Evolutionary conservation across 2,888 invertebrate species (phyloP).

Genomic region (Scaptomyza polygonia): DNA sequence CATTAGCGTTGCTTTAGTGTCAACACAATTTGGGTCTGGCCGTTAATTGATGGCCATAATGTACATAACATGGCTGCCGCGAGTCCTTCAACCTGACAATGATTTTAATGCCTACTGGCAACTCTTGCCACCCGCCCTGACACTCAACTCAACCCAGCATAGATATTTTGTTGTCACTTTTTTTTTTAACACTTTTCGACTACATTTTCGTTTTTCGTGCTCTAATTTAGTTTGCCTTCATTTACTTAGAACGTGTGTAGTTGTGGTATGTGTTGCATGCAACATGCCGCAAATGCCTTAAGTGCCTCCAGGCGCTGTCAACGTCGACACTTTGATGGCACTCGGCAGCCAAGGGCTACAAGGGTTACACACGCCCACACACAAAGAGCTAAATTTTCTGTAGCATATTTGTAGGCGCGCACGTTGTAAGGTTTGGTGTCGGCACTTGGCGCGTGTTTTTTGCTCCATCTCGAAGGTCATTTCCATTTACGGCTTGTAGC

Average conservation of each 20-base stretch:
- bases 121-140: conserved; percentile 9
- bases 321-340: conserved; percentile 66
- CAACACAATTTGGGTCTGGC: conserved; percentile 62
- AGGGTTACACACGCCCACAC: conserved; percentile 30
- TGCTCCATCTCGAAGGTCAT: conserved; percentile 63
- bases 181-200: conserved; percentile 65
- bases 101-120: conserved; percentile 68
- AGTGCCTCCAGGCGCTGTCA: conserved; percentile 62
- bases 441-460: conserved; percentile 60
- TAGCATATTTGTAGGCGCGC: conserved; percentile 55
- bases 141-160: conserved; percentile 3
- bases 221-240: conserved; percentile 50
- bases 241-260: conserved; percentile 54
- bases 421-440: conserved; percentile 65
- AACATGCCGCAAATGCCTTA: conserved; percentile 71
- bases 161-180: conserved; percentile 59
- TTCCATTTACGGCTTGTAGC: conserved; percentile 43
- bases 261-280: conserved; percentile 49
- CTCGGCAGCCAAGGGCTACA: conserved; percentile 61
- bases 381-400: conserved; percentile 20
- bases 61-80: conserved; percentile 46
- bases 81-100: conserved; percentile 55
- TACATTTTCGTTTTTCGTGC: conserved; percentile 13
- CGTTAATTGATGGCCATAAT: conserved; percentile 73
- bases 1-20: conserved; percentile 61